Conservation (phyloP, 1,140 invertebrate genomes). For the Steinernema feltiae region DNA sequence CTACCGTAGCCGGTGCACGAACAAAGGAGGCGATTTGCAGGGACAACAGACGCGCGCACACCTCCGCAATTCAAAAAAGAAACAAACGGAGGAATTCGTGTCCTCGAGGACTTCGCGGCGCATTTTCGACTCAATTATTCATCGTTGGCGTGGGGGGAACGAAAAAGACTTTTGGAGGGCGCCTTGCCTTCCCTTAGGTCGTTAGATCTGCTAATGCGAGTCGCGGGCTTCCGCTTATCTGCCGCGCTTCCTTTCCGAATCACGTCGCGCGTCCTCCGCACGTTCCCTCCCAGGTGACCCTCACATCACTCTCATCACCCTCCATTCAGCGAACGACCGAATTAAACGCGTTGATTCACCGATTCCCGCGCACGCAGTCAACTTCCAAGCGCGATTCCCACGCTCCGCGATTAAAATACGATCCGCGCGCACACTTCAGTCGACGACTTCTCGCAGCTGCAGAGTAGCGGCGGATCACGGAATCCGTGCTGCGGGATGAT, state of each 20-base stretch:
- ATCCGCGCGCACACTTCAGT: background rate
- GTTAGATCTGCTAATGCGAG: background rate
- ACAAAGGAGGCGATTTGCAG: no score
- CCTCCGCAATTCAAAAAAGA: no score
- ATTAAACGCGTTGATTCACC: background rate
- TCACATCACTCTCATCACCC: background rate
- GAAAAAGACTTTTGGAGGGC: background rate
- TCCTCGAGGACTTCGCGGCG: no score
- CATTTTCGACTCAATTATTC: no score
- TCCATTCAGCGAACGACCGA: background rate
- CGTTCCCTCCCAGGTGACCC: background rate
- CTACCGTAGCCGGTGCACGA: no score
- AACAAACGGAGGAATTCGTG: background rate
- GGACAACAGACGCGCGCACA: no score
- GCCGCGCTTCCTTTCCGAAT: background rate
- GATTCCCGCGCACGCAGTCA: background rate
- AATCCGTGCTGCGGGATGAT: background rate
- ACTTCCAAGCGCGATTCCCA: background rate
- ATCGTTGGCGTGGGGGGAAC: no score
- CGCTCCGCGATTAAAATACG: background rate
- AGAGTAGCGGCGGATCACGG: background rate
- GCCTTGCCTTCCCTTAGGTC: background rate
- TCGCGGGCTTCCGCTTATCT: background rate
- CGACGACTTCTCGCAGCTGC: background rate
- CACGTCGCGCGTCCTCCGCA: background rate